Evolutionary conservation across 2,888 invertebrate genomes (phyloP), one percentile per base, ranked within the genome.

Genomic region (Apodemia arnacis): DNA sequence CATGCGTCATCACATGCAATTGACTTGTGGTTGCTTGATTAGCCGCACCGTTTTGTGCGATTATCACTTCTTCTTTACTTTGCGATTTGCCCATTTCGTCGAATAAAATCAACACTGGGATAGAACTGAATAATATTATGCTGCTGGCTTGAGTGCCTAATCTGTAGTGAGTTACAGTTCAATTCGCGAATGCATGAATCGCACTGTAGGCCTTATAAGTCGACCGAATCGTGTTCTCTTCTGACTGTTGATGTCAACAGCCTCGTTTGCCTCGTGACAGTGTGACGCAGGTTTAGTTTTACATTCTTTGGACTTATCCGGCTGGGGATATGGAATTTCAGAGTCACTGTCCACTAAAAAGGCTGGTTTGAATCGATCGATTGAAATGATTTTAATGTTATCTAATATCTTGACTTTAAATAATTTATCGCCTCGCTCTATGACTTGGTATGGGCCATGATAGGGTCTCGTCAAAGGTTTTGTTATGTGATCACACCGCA

Each of bases 381-480:
- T 34, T 34, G 34, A 34, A 34, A 34, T 34, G 34, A 34, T 34
- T 34, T 34, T 34, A 34, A 34, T 34, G 34, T 34, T 34, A 7
- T 34, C 34, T 34, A 34, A 34, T 34, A 34, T 34, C 7, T 34
- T 34, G 34, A 34, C 34, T 75, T 79, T 73, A 41, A 81, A 87
- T 24, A 34, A 63, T 83, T 89, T 89, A 21, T 83, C 81, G 1
- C 63, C 63, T 31, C 80, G 41, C 18, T 84, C 63, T 24, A 89
- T 44, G 18, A 88, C 81, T 72, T 82, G 38, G 44, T 83, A 74
- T 13, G 85, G 83, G 15, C 88, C 85, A 41, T 21, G 18, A 49
- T 87, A 89, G 0, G 87, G 83, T 4, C 83, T 78, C 21, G 72
- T 81, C 11, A 90, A 66, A 13, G 87, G 70, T 69, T 80, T 88